These are phyloP conservation scores for Ganaspis brasiliensis DNA, from an alignment of 2,888 invertebrate species.

Conservation along the genomic window DNA sequence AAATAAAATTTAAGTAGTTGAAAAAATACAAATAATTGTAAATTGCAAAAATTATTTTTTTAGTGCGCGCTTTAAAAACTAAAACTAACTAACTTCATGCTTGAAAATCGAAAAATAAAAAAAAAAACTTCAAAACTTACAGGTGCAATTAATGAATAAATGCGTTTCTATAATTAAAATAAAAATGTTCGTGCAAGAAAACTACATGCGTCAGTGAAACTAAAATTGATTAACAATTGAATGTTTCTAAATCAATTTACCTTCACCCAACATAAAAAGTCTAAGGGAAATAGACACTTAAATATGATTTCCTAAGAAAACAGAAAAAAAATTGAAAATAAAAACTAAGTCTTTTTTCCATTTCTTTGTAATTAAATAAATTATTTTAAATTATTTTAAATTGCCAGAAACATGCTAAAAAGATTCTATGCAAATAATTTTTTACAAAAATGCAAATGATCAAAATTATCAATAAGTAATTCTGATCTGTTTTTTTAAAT, in stretches of 20 bases:
- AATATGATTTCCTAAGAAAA: too few species aligned
- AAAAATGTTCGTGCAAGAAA: conserved; percentile 9
- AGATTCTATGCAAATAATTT: too few species aligned
- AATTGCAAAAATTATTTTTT: background rate
- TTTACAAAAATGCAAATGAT: too few species aligned
- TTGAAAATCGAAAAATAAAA: conserved; percentile 13
- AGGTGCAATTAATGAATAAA: background rate
- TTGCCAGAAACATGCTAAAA: too few species aligned
- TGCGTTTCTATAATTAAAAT: conserved; percentile 12
- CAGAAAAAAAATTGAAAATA: too few species aligned
- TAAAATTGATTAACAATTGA: conserved; percentile 6
- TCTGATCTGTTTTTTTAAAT: too few species aligned
- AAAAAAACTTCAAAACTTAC: conserved; percentile 13
- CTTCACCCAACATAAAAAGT: conserved; percentile 12
- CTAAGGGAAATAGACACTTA: background rate
- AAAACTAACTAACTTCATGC: too few species aligned
- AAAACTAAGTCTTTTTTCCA: too few species aligned
- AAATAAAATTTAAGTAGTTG: background rate
- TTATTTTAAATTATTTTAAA: too few species aligned
- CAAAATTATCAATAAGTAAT: too few species aligned
- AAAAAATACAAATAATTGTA: background rate
- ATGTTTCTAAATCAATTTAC: background rate
- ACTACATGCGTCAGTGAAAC: conserved; percentile 8
- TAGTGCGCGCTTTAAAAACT: background rate
- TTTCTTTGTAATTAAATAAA: too few species aligned